Conservation (phyloP, 2,797 vertebrate genomes). For the Megaceryle alcyon region DNA sequence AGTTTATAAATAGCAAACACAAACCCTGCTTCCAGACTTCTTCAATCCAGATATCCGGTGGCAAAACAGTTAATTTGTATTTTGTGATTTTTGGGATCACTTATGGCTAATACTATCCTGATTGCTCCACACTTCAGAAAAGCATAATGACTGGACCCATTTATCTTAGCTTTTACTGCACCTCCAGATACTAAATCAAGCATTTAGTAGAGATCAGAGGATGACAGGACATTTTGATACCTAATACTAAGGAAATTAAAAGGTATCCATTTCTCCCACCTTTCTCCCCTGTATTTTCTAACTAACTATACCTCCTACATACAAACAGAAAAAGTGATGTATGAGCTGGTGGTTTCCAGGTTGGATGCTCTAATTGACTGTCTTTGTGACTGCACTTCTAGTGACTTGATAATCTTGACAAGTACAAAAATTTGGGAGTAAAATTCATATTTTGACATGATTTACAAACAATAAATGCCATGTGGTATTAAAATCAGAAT, state of each 20-base stretch:
- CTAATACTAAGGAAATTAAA: background rate
- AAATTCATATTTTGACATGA: background rate
- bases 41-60: background rate
- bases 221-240: background rate
- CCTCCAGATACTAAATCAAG: background rate
- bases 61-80: background rate
- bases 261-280: background rate
- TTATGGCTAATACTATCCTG: background rate
- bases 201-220: background rate
- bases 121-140: background rate
- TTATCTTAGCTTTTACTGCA: background rate
- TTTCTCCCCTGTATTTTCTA: background rate
- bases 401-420: background rate
- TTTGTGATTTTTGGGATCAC: background rate
- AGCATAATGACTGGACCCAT: background rate
- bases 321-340: background rate
- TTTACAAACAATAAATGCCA: background rate
- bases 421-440: background rate
- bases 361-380: background rate
- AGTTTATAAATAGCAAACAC: background rate
- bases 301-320: background rate
- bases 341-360: background rate
- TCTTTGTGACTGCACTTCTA: background rate
- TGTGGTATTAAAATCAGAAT: background rate
- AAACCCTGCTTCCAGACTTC: background rate